phyloP scores from a whole-genome alignment of 2,797 vertebrate genomes.

The Sebastes kiyomatsui region DNA sequence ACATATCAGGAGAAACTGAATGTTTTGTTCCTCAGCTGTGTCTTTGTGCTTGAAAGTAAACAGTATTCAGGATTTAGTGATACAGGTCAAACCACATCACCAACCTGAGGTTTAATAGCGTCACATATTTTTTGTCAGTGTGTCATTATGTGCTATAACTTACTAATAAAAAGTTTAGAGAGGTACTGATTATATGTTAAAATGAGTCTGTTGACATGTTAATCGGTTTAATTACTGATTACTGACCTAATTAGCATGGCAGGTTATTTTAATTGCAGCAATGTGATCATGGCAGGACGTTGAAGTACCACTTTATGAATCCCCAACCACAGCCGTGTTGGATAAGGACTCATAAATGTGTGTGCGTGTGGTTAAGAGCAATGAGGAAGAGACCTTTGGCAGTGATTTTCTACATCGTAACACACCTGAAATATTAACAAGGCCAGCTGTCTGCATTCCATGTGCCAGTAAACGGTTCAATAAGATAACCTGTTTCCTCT shows the following conservation, averaged over 20 bases:
- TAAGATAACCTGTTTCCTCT: conserved; percentile 42
- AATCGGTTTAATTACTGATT: not conserved
- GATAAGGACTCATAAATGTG: not conserved
- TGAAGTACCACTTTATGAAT: not conserved
- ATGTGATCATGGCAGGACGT: not conserved
- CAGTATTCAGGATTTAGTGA: not conserved
- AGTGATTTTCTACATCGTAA: not conserved
- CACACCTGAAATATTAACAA: conserved; percentile 31
- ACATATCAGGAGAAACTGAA: not conserved
- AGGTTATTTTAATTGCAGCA: not conserved
- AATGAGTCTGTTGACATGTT: not conserved
- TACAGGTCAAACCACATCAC: not conserved
- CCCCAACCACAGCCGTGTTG: not conserved
- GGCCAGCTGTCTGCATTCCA: not conserved
- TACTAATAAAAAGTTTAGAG: not conserved
- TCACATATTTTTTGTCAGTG: not conserved
- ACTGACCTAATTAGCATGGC: not conserved
- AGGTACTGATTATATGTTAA: not conserved
- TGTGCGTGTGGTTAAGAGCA: not conserved
- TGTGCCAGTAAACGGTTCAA: conserved; percentile 7
- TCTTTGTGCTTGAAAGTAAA: not conserved
- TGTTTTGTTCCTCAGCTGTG: not conserved
- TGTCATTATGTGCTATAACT: not conserved
- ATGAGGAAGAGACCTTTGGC: not conserved
- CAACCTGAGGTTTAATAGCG: not conserved